phyloP scores from a whole-genome alignment of 2,113 vertebrate species.

The Serinus canaria region DNA sequence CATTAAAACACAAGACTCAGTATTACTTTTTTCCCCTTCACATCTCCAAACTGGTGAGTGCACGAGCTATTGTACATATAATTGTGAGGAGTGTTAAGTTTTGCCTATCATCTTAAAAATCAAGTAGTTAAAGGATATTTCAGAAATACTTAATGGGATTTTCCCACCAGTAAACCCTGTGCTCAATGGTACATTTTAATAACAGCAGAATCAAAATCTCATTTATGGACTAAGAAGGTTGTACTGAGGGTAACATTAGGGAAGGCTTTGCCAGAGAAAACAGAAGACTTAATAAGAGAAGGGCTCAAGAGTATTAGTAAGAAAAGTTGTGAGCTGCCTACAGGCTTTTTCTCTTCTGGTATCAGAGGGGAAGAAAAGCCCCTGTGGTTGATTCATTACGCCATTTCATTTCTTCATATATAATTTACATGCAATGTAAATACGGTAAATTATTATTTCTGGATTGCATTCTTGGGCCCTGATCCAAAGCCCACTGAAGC shows the following conservation, averaged over 20 bases:
- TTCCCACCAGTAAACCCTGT: constrained; percentile 75
- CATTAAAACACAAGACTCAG: background rate
- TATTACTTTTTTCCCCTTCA: background rate
- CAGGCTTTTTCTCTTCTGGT: constrained; percentile 53
- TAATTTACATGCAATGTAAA: constrained; percentile 59
- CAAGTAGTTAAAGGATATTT: constrained; percentile 70
- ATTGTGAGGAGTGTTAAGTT: constrained; percentile 27
- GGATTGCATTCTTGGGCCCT: constrained; percentile 56
- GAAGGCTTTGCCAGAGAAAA: constrained; percentile 73
- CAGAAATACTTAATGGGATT: constrained; percentile 75
- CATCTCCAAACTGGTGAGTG: background rate
- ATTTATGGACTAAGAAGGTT: constrained; percentile 71
- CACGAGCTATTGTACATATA: background rate
- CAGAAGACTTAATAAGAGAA: constrained; percentile 62
- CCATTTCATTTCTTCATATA: constrained; percentile 68
- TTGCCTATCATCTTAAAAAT: constrained; percentile 67
- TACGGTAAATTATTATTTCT: constrained; percentile 61
- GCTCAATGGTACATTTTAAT: constrained; percentile 67
- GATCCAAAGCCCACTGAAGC: constrained; percentile 56
- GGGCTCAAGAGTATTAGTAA: constrained; percentile 55
- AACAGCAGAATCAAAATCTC: constrained; percentile 73
- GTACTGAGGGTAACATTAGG: constrained; percentile 47
- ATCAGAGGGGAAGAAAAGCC: constrained; percentile 55
- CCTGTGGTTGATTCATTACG: constrained; percentile 64
- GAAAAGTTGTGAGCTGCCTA: constrained; percentile 63